Evolutionary conservation across 2,113 vertebrate genomes (phyloP).

Genomic region (Petrocephalus zakoni): DNA sequence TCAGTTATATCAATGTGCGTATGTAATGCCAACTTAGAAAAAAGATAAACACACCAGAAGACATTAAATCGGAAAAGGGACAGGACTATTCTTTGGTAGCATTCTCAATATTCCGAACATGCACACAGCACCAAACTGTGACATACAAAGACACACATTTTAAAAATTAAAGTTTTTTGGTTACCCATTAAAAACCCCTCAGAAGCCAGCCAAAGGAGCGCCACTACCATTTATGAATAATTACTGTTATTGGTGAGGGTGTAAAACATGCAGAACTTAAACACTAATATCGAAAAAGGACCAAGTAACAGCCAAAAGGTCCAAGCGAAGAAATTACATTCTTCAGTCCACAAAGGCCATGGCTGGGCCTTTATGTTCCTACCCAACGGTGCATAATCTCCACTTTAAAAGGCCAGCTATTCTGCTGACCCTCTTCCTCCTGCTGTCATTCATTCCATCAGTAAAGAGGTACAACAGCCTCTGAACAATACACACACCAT

Average conservation of each 20-base stretch:
- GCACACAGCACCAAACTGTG: neutral
- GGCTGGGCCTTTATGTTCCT: neutral
- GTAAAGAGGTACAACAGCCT: conserved; percentile 6
- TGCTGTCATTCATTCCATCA: conserved; percentile 26
- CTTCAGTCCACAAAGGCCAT: neutral
- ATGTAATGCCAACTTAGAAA: neutral
- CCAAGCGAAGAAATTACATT: neutral
- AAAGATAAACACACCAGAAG: neutral
- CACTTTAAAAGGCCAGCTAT: conserved; percentile 29
- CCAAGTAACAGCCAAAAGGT: neutral
- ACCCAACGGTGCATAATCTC: conserved; percentile 43
- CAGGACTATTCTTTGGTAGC: neutral
- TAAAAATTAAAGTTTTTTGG: neutral
- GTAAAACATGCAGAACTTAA: neutral
- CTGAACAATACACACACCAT: neutral
- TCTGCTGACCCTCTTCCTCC: conserved; percentile 40
- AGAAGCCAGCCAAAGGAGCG: neutral
- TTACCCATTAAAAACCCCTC: neutral
- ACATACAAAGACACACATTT: neutral
- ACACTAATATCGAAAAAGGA: neutral
- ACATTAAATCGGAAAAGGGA: neutral
- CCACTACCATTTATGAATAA: neutral
- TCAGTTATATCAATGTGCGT: neutral
- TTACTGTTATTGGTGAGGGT: neutral
- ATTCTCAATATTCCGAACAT: neutral